Evolutionary conservation across 2,113 vertebrate genomes (phyloP).

Genomic region (Tachuris rubrigastra): DNA sequence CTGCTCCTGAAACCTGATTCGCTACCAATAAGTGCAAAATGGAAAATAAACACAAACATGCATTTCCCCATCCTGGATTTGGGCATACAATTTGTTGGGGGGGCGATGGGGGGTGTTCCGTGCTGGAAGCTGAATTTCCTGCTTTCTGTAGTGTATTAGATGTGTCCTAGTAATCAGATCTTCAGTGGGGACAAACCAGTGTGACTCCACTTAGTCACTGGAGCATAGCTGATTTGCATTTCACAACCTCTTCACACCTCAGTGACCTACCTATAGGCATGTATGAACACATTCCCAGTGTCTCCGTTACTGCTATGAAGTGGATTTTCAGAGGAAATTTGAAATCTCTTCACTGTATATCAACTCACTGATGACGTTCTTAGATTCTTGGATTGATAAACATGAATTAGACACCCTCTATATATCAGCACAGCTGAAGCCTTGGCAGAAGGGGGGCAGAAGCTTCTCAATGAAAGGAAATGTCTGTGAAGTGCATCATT

Average conservation of each 20-base stretch:
- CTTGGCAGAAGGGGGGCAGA: neutral
- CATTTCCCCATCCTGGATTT: neutral
- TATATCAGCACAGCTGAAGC: neutral
- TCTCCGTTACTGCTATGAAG: neutral
- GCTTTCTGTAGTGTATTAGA: neutral
- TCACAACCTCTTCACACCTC: neutral
- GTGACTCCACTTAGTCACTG: neutral
- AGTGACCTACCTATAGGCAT: neutral
- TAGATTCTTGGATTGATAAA: neutral
- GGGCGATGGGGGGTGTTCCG: too few species aligned
- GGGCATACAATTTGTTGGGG: neutral
- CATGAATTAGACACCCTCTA: neutral
- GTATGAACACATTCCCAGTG: neutral
- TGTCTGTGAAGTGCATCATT: neutral
- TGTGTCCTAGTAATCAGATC: neutral
- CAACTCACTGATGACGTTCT: neutral
- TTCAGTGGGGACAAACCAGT: neutral
- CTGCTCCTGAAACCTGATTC: neutral
- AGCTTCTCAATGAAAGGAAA: neutral
- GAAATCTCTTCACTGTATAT: neutral
- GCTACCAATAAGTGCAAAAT: neutral
- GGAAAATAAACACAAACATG: neutral
- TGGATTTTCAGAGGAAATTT: neutral
- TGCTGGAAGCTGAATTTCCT: neutral
- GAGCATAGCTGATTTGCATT: neutral